Conservation (phyloP, 2,888 invertebrate species). For the Caenorhabditis sinica region DNA sequence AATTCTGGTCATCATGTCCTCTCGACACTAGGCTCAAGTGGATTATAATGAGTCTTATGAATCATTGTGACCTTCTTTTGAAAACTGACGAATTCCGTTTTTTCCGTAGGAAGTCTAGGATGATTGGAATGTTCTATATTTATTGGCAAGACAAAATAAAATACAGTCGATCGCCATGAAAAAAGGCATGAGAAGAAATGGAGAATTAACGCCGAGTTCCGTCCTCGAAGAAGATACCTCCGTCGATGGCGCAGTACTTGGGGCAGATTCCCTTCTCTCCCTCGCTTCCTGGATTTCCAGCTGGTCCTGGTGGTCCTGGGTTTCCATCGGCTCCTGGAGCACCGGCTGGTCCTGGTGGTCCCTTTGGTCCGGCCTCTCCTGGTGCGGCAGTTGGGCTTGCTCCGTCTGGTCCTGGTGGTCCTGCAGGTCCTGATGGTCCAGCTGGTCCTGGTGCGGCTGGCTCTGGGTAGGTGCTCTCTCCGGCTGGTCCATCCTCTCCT, state of each 20-base stretch:
- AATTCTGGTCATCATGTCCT: slow-evolving; percentile 16
- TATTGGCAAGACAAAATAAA: slow-evolving; percentile 33
- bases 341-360: slow-evolving; percentile 68
- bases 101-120: not conserved
- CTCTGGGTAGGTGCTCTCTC: slow-evolving; percentile 59
- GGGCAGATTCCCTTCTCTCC: slow-evolving; percentile 59
- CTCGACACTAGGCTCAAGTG: slow-evolving; percentile 27
- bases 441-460: slow-evolving; percentile 64
- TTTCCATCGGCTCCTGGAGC: slow-evolving; percentile 67
- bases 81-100: slow-evolving; percentile 1
- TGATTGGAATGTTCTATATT: slow-evolving; percentile 52
- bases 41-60: slow-evolving; percentile 30
- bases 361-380: slow-evolving; percentile 67
- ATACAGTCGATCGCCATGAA: not conserved
- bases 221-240: slow-evolving; percentile 74
- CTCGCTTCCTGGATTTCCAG: slow-evolving; percentile 62
- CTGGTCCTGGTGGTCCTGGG: slow-evolving; percentile 66
- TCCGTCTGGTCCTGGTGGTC: slow-evolving; percentile 67
- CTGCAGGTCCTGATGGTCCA: slow-evolving; percentile 66
- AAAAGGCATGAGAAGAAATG: not conserved
- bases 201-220: slow-evolving; percentile 67
- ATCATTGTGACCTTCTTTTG: slow-evolving; percentile 44
- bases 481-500: slow-evolving; percentile 62
- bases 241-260: slow-evolving; percentile 72
- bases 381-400: slow-evolving; percentile 60